Base-by-base conservation (phyloP, 2,888 invertebrate genomes). In the Troides helena region DNA sequence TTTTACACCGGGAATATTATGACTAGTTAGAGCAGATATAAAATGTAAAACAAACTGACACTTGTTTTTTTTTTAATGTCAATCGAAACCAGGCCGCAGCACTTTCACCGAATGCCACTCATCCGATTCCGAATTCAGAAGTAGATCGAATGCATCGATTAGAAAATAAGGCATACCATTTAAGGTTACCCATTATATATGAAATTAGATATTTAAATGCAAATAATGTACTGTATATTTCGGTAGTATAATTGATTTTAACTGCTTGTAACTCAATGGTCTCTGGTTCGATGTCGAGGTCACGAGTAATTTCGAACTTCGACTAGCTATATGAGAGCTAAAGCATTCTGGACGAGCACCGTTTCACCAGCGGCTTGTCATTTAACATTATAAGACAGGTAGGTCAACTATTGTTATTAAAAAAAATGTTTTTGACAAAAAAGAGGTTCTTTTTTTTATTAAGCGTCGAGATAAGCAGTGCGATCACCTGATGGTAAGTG, bases 81-180 rank as follows among this genome's bases (percentile, higher is more conserved):
- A 75, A 80, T 77, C 73, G 78, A 72, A 82, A 83, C 81, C 80
- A 79, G 80, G 81, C 73, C 80, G 68, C 73, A 43, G 78, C 72
- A 81, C 85, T 84, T 83, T 83, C 83, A 80, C 85, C 77, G 72
- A 72, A 74, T 71, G 74, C 69, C 68, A 71, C 72, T 68, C 73
- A 75, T 74, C 73, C 74, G 72, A 74, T 74, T 73, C 75, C 74
- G 72, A 74, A 77, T 75, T 73, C 67, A 73, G 68, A 75, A 76
- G 74, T 71, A 65, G 69, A 73, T 70, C 71, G 72, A 78, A 74
- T 77, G 75, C 74, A 77, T 80, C 73, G 74, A 79, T 80, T 81
- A 67, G 39, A 60, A 67, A 70, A 68, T 68, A 60, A 39, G 18
- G 58, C 62, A 18, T 7, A 18, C 70, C 71, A 71, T 64, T 70